Base-by-base conservation (phyloP, 2,113 vertebrate species). In the Pavo muticus region DNA sequence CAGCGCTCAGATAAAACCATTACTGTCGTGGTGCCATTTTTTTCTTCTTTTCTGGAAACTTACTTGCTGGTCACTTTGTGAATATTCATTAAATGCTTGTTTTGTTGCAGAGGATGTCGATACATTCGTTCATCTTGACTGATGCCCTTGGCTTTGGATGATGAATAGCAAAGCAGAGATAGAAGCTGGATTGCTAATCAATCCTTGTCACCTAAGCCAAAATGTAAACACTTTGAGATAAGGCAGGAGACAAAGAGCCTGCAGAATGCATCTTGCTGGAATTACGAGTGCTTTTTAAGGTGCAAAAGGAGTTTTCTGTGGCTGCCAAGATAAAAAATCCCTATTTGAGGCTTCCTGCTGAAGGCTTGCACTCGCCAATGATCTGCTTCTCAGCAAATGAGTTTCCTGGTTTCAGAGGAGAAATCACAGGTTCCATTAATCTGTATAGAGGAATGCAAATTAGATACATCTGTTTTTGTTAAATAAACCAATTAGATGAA, bases 131-230 rank as follows among this genome's bases (percentile, higher is more conserved):
- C 85, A 72, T 97, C 81, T 48, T 96, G 93, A 94, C 71, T 96
- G 95, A 97, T 97, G 95, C 75, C 96, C 95, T 97, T 97, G 96
- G 86, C 84, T 93, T 81, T 11, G 52, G 68, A 90, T 65, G 95
- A 96, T 90, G 97, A 97, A 95, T 94, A 96, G 92, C 65, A 88
- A 96, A 94, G 90, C 48, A 95, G 93, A 95, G 93, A 87, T 65
- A 78, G 61, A 40, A 19, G 61, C 61, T 4, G 39, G 61, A 64
- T 64, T 64, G 61, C 61, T 64, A 40, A 64, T 64, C 61, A 64
- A 64, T 64, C 61, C 39, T 64, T 64, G 61, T 64, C 61, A 64
- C 61, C 61, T 32, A 76, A 96, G 89, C 25, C 39, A 94, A 93
- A 92, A 91, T 50, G 14, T 87, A 94, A 95, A 86, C 86, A 44